Evolutionary conservation across 2,113 vertebrate genomes (phyloP).

Genomic region (Phyllopteryx taeniolatus): DNA sequence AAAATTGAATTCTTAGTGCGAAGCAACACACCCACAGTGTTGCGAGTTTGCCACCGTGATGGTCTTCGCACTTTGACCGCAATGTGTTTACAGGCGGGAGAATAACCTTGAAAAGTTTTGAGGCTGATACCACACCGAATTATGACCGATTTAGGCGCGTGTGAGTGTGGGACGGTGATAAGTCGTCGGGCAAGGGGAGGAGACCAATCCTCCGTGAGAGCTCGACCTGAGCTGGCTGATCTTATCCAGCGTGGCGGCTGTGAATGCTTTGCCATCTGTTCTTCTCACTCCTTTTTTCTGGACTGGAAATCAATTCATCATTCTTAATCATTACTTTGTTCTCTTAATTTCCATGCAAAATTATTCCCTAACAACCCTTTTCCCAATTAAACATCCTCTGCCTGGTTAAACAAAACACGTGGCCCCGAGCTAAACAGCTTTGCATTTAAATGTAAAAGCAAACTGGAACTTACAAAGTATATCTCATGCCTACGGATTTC

Average conservation of each 20-base stretch:
- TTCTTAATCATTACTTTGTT: background rate
- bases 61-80: slow-evolving; percentile 41
- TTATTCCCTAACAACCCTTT: background rate
- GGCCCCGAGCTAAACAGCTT: background rate
- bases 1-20: slow-evolving; percentile 72
- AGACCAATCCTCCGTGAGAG: slow-evolving; percentile 41
- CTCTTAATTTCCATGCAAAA: background rate
- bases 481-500: background rate
- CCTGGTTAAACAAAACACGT: background rate
- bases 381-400: background rate
- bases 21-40: slow-evolving; percentile 55
- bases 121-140: slow-evolving; percentile 34
- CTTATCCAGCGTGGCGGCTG: slow-evolving; percentile 37
- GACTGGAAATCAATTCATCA: background rate
- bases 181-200: slow-evolving; percentile 39
- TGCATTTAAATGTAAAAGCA: background rate
- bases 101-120: slow-evolving; percentile 42
- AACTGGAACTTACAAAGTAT: background rate
- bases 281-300: background rate
- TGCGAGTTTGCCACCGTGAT: slow-evolving; percentile 13
- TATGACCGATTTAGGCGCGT: slow-evolving; percentile 43
- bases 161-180: slow-evolving; percentile 52
- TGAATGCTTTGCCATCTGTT: slow-evolving; percentile 12
- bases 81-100: slow-evolving; percentile 17
- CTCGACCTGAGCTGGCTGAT: slow-evolving; percentile 31